These are phyloP conservation scores for Onychostruthus taczanowskii DNA, from an alignment of 2,113 vertebrate species.

Conservation along the genomic window DNA sequence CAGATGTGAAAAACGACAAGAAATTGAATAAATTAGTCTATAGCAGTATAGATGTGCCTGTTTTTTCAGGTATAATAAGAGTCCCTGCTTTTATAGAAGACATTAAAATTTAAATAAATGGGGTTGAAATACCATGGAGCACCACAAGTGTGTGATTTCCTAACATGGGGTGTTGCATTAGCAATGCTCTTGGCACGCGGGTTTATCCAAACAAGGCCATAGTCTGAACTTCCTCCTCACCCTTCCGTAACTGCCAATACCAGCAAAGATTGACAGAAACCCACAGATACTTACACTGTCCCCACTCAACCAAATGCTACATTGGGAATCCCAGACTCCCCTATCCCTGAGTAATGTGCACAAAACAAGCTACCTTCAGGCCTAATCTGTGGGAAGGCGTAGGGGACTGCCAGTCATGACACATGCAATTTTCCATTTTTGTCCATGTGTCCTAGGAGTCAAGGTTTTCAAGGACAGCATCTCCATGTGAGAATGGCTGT, in stretches of 20 bases:
- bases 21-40: background rate
- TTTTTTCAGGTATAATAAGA: background rate
- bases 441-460: background rate
- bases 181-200: accelerated
- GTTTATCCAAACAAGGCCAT: background rate
- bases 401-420: background rate
- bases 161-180: background rate
- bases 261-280: background rate
- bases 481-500: background rate
- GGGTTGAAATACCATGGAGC: background rate
- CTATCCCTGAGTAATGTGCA: background rate
- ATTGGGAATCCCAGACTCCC: too few species aligned
- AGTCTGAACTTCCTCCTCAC: background rate
- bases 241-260: background rate
- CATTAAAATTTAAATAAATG: background rate
- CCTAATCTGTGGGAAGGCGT: background rate
- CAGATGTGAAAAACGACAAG: background rate
- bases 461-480: background rate
- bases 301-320: background rate
- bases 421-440: background rate
- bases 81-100: background rate
- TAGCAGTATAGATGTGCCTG: background rate
- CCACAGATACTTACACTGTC: background rate
- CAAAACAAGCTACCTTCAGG: background rate
- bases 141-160: background rate